Percentiles rank a stretch among this genome's conserved stretches.
Conservation (phyloP, 2,888 invertebrate genomes). For the Tinea pellionella region DNA sequence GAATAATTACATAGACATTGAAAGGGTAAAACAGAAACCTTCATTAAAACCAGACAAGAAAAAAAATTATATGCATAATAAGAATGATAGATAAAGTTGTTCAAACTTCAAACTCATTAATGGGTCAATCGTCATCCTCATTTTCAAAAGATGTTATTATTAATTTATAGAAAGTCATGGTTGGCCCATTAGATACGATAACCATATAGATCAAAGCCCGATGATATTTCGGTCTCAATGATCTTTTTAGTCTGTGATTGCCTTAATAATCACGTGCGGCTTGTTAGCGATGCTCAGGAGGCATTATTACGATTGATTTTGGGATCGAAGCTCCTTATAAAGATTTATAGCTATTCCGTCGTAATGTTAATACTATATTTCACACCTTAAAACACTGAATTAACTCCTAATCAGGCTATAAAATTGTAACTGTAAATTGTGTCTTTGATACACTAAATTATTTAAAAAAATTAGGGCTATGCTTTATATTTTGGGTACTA, state of each 20-base stretch:
- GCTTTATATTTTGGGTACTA: too few relatives aligned
- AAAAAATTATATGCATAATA: conserved; percentile 5
- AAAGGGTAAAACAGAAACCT: neutral
- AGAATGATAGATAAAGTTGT: conserved; percentile 41
- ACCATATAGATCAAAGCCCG: conserved; percentile 50
- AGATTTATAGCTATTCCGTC: conserved; percentile 3
- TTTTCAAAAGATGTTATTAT: conserved; percentile 51
- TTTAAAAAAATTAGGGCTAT: too few relatives aligned
- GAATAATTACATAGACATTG: neutral
- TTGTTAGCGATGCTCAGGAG: conserved; percentile 57
- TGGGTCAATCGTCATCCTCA: conserved; percentile 47
- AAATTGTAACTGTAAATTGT: neutral
- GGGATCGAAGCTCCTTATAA: conserved; percentile 13
- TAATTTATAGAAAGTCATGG: conserved; percentile 69
- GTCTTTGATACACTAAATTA: neutral
- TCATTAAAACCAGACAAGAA: neutral
- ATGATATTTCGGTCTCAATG: conserved; percentile 7
- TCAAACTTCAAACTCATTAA: conserved; percentile 44
- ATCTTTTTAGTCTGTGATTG: conserved; percentile 23
- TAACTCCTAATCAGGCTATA: neutral
- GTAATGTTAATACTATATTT: conserved; percentile 3
- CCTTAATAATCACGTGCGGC: conserved; percentile 60
- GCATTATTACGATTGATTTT: conserved; percentile 52
- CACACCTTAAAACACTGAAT: conserved; percentile 5
- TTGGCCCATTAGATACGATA: conserved; percentile 55